Conservation (phyloP, 2,888 invertebrate species). For the Chrysolina oricalcia region DNA sequence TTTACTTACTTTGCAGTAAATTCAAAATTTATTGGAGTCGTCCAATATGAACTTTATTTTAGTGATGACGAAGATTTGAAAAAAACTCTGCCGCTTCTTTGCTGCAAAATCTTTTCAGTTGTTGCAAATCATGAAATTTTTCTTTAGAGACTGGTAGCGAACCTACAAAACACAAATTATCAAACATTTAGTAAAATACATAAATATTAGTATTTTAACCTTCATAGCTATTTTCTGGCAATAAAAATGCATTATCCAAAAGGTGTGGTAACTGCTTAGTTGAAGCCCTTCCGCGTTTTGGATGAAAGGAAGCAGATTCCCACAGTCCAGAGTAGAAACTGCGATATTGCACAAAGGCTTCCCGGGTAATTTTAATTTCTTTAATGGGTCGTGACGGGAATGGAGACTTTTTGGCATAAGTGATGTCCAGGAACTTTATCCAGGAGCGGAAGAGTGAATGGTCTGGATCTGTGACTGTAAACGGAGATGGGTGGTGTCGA, state of each 20-base stretch:
- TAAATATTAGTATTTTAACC: too few relatives aligned
- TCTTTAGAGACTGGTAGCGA: not conserved
- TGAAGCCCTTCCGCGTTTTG: too few relatives aligned
- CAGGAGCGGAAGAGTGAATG: not conserved
- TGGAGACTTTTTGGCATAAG: not conserved
- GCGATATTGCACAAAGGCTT: not conserved
- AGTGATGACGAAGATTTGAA: conserved; percentile 1
- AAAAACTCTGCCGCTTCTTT: not conserved
- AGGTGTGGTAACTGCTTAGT: too few relatives aligned
- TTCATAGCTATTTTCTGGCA: too few relatives aligned
- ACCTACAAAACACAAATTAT: not conserved
- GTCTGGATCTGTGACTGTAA: not conserved
- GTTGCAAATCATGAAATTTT: too few relatives aligned
- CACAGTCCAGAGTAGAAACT: not conserved
- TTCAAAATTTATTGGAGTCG: not conserved
- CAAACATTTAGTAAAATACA: too few relatives aligned
- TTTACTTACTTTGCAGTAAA: not conserved
- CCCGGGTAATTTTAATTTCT: not conserved
- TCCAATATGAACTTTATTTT: not conserved
- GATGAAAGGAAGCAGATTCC: too few relatives aligned
- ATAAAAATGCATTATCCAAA: too few relatives aligned
- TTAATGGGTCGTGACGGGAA: not conserved
- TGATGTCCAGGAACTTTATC: not conserved
- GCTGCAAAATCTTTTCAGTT: conserved; percentile 1
- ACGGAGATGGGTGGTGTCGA: conserved; percentile 1